These are phyloP conservation scores for Anas bernieri DNA, from an alignment of 2,797 vertebrate species.

Conservation along the genomic window DNA sequence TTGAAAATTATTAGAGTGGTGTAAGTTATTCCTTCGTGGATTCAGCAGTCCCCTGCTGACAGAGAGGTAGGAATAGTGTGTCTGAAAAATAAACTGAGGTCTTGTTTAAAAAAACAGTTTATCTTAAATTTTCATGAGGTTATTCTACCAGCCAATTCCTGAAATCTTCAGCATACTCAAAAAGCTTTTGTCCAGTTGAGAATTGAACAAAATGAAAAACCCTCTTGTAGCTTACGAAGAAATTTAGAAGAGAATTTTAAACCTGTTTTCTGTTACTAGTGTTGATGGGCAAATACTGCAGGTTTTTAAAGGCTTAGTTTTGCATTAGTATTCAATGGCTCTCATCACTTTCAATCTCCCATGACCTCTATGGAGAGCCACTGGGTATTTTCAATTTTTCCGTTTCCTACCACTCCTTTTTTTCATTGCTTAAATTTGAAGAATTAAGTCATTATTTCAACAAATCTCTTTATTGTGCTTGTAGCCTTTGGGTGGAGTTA, in stretches of 20 bases:
- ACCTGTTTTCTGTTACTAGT: neutral
- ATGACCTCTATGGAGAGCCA: neutral
- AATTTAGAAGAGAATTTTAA: neutral
- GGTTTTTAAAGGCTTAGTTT: neutral
- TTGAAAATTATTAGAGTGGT: neutral
- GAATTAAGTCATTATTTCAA: neutral
- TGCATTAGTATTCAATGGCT: neutral
- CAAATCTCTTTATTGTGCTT: neutral
- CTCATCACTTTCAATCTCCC: neutral
- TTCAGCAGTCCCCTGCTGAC: neutral
- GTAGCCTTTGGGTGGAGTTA: neutral
- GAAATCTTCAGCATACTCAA: neutral
- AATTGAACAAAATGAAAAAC: neutral
- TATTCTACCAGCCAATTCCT: neutral
- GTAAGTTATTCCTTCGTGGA: neutral
- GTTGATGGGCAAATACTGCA: neutral
- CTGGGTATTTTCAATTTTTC: neutral
- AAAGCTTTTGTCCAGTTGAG: neutral
- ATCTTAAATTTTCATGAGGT: neutral
- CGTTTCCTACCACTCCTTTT: neutral
- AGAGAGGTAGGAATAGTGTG: neutral
- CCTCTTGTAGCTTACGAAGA: neutral
- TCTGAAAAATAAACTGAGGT: neutral
- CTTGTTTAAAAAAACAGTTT: neutral
- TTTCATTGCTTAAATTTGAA: neutral